phyloP scores from a whole-genome alignment of 2,113 vertebrate species.

The Alouatta palliata region DNA sequence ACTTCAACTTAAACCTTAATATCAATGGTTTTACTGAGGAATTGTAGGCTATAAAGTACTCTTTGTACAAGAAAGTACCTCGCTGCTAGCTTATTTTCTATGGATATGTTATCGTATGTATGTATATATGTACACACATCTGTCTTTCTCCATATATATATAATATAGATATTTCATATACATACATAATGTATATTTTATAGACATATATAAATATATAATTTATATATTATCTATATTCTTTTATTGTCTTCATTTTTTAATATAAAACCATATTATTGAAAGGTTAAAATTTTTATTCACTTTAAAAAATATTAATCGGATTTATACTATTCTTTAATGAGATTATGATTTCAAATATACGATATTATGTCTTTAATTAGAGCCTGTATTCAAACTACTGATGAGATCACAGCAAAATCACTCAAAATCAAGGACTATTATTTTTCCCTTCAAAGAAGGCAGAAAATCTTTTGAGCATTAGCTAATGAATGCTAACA shows the following conservation, averaged over 20 bases:
- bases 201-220: neutral
- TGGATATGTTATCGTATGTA: neutral
- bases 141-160: neutral
- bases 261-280: neutral
- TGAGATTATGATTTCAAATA: neutral
- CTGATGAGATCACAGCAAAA: neutral
- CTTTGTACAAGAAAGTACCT: neutral
- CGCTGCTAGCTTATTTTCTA: neutral
- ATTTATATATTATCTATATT: neutral
- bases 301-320: neutral
- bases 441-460: neutral
- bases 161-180: neutral
- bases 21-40: neutral
- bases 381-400: neutral
- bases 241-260: neutral
- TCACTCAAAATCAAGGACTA: neutral
- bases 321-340: neutral
- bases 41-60: neutral
- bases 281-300: neutral
- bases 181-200: neutral
- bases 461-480: neutral
- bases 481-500: neutral
- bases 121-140: neutral
- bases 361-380: neutral
- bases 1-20: neutral